Evolutionary conservation across 2,113 vertebrate genomes (phyloP), one percentile per base, ranked within the genome.

Genomic region (Chamaea fasciata): DNA sequence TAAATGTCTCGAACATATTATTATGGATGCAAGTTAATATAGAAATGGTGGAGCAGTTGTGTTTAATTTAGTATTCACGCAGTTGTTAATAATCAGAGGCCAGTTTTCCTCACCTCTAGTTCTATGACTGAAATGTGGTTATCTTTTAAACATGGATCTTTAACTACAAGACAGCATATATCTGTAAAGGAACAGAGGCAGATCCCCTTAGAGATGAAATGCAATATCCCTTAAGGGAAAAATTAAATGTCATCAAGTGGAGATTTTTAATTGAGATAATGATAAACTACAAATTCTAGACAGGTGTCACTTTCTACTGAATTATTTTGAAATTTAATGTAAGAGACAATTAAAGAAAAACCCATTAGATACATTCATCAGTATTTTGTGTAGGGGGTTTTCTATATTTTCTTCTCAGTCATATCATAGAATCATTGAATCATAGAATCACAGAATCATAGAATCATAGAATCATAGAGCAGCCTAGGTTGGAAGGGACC

Each of bases 331-430:
- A 93, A 87, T 56, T 31, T 67, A 41, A 8, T 21, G 6, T 30
- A 41, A 84, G 37, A 84, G 15, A 59, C 1, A 70, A 53, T 13
- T 33, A 49, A 74, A 73, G 15, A 53, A 84, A 89, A 64, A 9
- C 8, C 17, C 3, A 3, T 4, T 31, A 57, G 21, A 49, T 35
- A 31, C 1, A 53, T 6, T 53, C 10, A 47, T 15, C 24, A 70
- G 4, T 64, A 55, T 71, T 83, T 71, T 3, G 2, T 50, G 6
- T 35, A 39, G 9, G 10, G 2, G 0, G 0, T 6, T n/a, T 89
- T 71, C 22, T 76, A 0, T 35, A 6, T 80, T 87, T 84, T 70
- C 59, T 65, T 49, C 42, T 47, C 15, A 37, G 13, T 39, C 15
- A 24, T 39, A 20, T n/a, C 12, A 70, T 46, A 53, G 33, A 28